Base-by-base conservation (phyloP, 1,140 invertebrate species). In the Neotoxoptera formosana region DNA sequence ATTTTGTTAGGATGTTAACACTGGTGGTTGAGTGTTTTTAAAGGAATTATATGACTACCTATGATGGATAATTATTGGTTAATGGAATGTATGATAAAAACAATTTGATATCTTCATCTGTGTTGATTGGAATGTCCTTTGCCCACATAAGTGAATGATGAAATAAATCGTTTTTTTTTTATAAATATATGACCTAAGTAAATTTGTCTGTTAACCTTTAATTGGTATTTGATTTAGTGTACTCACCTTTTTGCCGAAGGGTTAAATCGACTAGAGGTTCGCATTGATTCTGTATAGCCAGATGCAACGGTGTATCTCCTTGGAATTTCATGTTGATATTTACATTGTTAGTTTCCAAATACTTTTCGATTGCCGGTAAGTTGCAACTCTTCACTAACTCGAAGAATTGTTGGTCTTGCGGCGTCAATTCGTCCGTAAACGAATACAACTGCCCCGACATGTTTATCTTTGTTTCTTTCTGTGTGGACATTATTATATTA, bases 241-340 rank as follows among this genome's bases (percentile, higher is more conserved):
- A 90, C 76, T 92, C 11, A 14, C 91, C 76, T 93, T 56, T 95
- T 91, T 95, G 95, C 2, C 94, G 94, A 48, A 96, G 94, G 25
- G 96, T 94, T 94, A 95, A 96, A 93, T 96, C 95, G 8, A 96
- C 95, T 96, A 96, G 96, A 7, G 94, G 94, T 90, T 95, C 94
- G 67, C 96, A 95, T 84, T 95, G 94, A 89, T 95, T 95, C 94
- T 95, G 94, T 11, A 96, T 95, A 0, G 96, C 96, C 90, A 96
- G 94, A 93, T 96, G 95, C 17, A 96, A 95, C 11, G 96, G 96
- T 20, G 96, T 96, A 7, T 96, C 94, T 47, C 96, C 96, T 95
- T 96, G 94, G 23, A 67, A 48, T 48, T 89, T 87, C 53, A 88
- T 48, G 36, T 93, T 93, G 9, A 93, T 51, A 25, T 93, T 83